Evolutionary conservation across 1,140 invertebrate genomes (phyloP).

Genomic region (Cydia splendana): DNA sequence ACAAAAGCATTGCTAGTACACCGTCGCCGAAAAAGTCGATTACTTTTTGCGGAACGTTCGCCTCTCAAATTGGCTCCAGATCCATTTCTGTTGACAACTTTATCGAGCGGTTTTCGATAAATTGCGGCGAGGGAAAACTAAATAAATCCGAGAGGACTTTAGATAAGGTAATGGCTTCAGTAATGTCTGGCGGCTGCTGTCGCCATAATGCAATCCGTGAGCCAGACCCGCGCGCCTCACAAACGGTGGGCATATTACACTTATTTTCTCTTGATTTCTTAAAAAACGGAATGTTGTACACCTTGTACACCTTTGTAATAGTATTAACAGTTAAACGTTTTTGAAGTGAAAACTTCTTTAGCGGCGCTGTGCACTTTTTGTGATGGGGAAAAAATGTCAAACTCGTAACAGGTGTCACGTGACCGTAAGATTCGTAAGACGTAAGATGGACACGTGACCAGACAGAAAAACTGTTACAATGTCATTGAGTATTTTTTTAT

Average conservation of each 20-base stretch:
- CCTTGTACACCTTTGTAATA: not conserved
- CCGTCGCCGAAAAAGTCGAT: slow-evolving; percentile 59
- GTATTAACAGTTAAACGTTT: not conserved
- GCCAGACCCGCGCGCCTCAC: slow-evolving; percentile 55
- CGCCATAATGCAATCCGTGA: slow-evolving; percentile 75
- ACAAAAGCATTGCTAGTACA: slow-evolving; percentile 31
- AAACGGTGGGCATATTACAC: slow-evolving; percentile 42
- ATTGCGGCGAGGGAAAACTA: slow-evolving; percentile 78
- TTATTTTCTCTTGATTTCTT: slow-evolving; percentile 2
- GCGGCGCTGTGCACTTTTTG: too few relatives aligned
- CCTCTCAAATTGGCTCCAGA: slow-evolving; percentile 64
- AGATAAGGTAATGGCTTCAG: slow-evolving; percentile 78
- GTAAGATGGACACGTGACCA: too few relatives aligned
- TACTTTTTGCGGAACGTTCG: slow-evolving; percentile 64
- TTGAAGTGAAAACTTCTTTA: too few relatives aligned
- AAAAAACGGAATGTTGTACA: not conserved
- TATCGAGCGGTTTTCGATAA: slow-evolving; percentile 78
- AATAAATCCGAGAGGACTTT: slow-evolving; percentile 79
- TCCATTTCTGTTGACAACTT: slow-evolving; percentile 79
- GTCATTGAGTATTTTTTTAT: too few relatives aligned
- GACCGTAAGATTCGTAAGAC: too few relatives aligned
- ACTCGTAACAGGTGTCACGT: too few relatives aligned
- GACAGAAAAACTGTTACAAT: too few relatives aligned
- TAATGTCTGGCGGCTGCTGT: slow-evolving; percentile 72
- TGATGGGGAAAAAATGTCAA: too few relatives aligned